phyloP scores from a whole-genome alignment of 2,888 invertebrate species.

The Unio delphinus region DNA sequence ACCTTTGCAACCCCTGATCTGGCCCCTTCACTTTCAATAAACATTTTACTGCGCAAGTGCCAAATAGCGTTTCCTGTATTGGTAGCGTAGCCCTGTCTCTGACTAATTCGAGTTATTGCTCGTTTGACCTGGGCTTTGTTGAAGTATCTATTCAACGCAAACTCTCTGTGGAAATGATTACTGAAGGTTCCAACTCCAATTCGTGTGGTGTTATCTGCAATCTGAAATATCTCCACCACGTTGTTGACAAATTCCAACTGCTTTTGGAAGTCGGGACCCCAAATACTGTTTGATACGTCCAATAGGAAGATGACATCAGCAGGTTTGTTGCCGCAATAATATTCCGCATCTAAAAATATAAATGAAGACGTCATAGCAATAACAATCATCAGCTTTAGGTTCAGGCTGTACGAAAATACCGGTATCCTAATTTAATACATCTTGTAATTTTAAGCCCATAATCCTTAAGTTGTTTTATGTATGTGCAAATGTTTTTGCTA shows the following conservation, averaged over 20 bases:
- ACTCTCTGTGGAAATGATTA: slow-evolving; percentile 40
- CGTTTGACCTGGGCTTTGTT: slow-evolving; percentile 28
- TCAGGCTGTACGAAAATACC: too few species aligned
- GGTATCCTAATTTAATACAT: too few species aligned
- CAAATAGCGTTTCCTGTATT: slow-evolving; percentile 49
- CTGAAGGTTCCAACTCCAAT: slow-evolving; percentile 62
- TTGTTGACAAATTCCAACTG: slow-evolving; percentile 60
- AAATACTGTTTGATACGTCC: slow-evolving; percentile 62
- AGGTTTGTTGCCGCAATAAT: slow-evolving; percentile 49
- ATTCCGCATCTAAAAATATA: slow-evolving; percentile 36
- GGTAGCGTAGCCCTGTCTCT: slow-evolving; percentile 45
- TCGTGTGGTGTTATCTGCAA: slow-evolving; percentile 54
- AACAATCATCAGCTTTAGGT: too few species aligned
- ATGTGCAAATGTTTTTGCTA: too few species aligned
- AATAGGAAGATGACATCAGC: slow-evolving; percentile 56
- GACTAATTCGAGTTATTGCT: slow-evolving; percentile 38
- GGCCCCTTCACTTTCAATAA: slow-evolving; percentile 36
- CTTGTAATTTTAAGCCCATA: too few species aligned
- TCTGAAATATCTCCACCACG: slow-evolving; percentile 58
- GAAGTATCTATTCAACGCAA: slow-evolving; percentile 44
- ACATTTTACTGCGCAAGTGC: slow-evolving; percentile 50
- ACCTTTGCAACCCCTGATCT: slow-evolving; percentile 49
- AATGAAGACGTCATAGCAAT: not conserved
- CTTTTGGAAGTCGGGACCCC: slow-evolving; percentile 59
- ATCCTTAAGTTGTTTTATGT: too few species aligned